Base-by-base conservation (phyloP, 2,797 vertebrate species). In the Acanthurus leucopareius region DNA sequence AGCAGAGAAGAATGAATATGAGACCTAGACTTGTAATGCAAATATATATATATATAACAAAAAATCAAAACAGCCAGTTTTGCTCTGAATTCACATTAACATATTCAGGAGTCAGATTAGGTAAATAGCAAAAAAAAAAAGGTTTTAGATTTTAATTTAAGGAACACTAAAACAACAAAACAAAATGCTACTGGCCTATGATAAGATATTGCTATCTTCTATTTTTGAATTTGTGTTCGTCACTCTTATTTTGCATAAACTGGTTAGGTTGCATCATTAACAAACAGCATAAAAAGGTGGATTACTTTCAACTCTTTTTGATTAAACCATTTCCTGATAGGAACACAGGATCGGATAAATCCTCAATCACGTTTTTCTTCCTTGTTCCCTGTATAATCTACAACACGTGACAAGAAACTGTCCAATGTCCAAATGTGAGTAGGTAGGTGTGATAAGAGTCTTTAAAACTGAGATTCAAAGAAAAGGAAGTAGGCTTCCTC, bases 401-500 rank as follows among this genome's bases (percentile, higher is more conserved):
- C 19, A 7, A 45, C 56, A 59, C 1, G 22, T 59, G 42, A 45
- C 16, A 45, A 45, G 25, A 47, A 63, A 60, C 38, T 28, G 48
- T 67, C 44, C n/a, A 61, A 59, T 2, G 45, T 75, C 69, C 69
- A 74, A 67, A 77, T 35, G 25, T 44, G 42, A 74, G 38, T 70
- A 19, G 6, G 44, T 48, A 2, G 15, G 14, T 60, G 13, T 49
- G 65, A 79, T 74, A 71, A 75, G 20, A 25, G 22, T 63, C n/a
- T 59, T 73, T 62, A 4, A 51, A 70, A 80, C 7, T 28, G 11
- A 16, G 44, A 63, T 28, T 45, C 80, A 49, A 64, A 49, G 32
- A 73, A 62, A 53, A 7, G 6, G 48, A 69, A 66, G 40, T 35
- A 28, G 19, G 25, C 22, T 45, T 16, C 28, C 28, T 32, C 28